Base-by-base conservation (phyloP, 2,888 invertebrate species). In the Drosophila multiciliata region DNA sequence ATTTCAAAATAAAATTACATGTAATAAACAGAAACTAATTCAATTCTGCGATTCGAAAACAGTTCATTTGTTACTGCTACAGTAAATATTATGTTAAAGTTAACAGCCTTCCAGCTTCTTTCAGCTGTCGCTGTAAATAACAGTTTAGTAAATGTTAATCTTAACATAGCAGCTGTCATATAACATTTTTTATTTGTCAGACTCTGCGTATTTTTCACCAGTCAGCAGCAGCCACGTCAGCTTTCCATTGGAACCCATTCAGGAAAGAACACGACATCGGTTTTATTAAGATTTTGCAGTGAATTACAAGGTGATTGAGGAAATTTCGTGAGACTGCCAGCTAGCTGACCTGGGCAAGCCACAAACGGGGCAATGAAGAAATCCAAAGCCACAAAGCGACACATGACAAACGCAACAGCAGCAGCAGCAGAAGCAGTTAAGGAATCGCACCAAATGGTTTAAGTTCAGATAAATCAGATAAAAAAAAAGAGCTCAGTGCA, bases 361-460 rank as follows among this genome's bases (percentile, higher is more conserved):
- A 65, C 62, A 57, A 38, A 38, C 36, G 54, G 75, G 79, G 90
- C 74, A 71, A 90, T 91, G 89, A 87, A 84, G 89, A 87, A 87
- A 78, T 72, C 55, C 32, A 89, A 87, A 79, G 54, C 57, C 26
- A 61, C 66, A 73, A 72, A 72, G 70, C 40, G 26, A n/a, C 81
- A 68, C 52, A 77, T 59, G 62, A 78, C 58, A 67, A 76, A 55
- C 66, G 70, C 76, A 79, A 67, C 72, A 61, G 72, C 64, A 82
- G 50, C 64, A 82, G 50, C 73, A 84, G 66, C 59, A 63, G 66
- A 73, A 17, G 23, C 45, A 45, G 35, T 65, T 29, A 62, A 73
- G 52, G 53, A 73, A 59, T 15, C 61, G 45, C 49, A 61, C 17
- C 80, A 65, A 66, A 66, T 76, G 67, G 32, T 69, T 71, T 83